Evolutionary conservation across 2,113 vertebrate species (phyloP).

Genomic region (Bungarus multicinctus): DNA sequence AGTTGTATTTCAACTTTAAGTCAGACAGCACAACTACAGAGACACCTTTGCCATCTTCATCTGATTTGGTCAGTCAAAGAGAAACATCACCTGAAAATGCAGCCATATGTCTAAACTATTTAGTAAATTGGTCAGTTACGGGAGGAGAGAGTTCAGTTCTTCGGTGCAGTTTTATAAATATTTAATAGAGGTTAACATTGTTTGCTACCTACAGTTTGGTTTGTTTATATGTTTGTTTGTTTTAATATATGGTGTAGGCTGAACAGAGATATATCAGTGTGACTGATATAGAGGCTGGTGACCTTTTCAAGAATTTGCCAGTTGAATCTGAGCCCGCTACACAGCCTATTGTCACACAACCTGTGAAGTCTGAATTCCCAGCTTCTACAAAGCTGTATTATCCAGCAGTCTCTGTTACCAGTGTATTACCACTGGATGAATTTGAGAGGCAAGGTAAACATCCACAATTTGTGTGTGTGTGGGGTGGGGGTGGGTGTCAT

Average conservation of each 20-base stretch:
- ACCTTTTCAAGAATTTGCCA: constrained; percentile 64
- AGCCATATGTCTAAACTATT: background rate
- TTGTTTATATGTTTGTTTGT: constrained; percentile 10
- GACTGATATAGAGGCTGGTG: constrained; percentile 75
- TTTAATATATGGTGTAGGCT: constrained; percentile 39
- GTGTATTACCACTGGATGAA: background rate
- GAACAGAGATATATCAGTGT: constrained; percentile 76
- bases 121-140: background rate
- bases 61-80: constrained; percentile 63
- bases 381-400: constrained; percentile 72
- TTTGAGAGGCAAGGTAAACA: constrained; percentile 56
- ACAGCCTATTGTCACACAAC: background rate
- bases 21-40: constrained; percentile 49
- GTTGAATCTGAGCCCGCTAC: constrained; percentile 24
- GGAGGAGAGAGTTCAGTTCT: background rate
- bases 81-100: background rate
- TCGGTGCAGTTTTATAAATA: background rate
- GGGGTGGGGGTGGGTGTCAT: background rate
- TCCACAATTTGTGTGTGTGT: no score
- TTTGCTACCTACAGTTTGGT: background rate
- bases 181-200: background rate
- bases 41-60: constrained; percentile 13
- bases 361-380: constrained; percentile 32
- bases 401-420: constrained; percentile 65
- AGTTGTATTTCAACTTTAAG: constrained; percentile 53